Evolutionary conservation across 2,113 vertebrate genomes (phyloP), one percentile per base, ranked within the genome.

Genomic region (Poecile atricapillus): DNA sequence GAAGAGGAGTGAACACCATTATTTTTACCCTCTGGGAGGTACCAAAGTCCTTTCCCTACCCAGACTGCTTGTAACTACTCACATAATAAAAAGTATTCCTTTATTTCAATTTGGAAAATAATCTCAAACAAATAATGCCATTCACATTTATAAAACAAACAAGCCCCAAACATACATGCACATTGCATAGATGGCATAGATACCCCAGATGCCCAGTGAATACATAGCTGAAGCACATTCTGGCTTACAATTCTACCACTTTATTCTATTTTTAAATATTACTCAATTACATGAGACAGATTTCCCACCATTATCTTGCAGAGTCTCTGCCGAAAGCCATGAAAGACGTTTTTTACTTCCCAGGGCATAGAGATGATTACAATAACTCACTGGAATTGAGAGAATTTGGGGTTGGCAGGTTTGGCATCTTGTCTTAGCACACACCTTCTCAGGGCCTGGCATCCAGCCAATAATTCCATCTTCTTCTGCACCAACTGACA

Each of bases 351-450:
- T 35, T n/a, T 33, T n/a, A 63, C 5, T 68, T 55, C 35, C 43
- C 24, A 24, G 53, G 55, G 52, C 0, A 0, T 8, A n/a, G 15
- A 78, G 18, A 52, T 0, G 2, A 33, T 30, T 68, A 30, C 68
- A 86, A 6, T 31, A 67, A 78, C 20, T 25, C 37, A 16, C 25
- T 75, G 49, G 52, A 86, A 85, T 5, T 27, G 4, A 31, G 11
- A 46, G 21, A 63, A 74, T 11, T 2, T 70, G 60, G 15, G 33
- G 25, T 24, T 10, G 0, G 39, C 2, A 11, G 9, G 35, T 47
- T 37, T 0, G 0, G 17, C 35, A 35, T n/a, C 39, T 43, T 58
- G 35, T 31, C 65, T 55, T 19, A 70, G 35, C 52, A 87, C 39
- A 46, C 35, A 49, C 22, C 50, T 67, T 19, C 79, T 65, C 52